Percentiles rank a stretch among this genome's conserved stretches.
Evolutionary conservation across 2,797 vertebrate genomes (phyloP).

Genomic region (Percopsis omiscomaycus): DNA sequence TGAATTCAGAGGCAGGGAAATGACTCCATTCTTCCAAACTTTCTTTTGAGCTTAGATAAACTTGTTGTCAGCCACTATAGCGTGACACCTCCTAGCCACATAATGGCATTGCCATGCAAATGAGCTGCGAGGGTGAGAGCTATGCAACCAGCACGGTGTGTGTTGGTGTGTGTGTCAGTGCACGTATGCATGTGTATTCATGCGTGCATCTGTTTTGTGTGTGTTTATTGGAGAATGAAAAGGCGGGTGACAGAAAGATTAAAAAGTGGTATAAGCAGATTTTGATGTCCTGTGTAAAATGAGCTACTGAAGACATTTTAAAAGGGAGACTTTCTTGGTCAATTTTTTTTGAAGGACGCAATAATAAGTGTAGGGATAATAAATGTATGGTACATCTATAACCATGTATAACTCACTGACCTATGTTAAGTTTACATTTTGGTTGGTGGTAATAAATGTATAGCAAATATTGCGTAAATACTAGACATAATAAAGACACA

Average conservation of each 20-base stretch:
- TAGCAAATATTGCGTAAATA: background rate
- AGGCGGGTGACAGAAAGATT: constrained; percentile 45
- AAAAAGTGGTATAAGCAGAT: constrained; percentile 46
- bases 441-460: too few relatives aligned
- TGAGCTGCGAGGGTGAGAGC: constrained; percentile 67
- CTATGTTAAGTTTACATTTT: too few relatives aligned
- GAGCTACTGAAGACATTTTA: constrained; percentile 46
- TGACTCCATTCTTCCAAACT: constrained; percentile 71
- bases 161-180: constrained; percentile 29
- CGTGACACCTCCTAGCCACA: constrained; percentile 78
- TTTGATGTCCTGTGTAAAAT: constrained; percentile 51
- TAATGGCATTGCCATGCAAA: constrained; percentile 83
- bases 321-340: constrained; percentile 36
- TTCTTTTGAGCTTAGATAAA: constrained; percentile 81
- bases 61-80: constrained; percentile 79
- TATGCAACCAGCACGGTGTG: constrained; percentile 35
- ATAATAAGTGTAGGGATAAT: too few relatives aligned
- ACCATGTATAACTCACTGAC: too few relatives aligned
- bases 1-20: constrained; percentile 63
- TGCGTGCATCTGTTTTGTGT: constrained; percentile 58
- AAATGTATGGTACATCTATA: too few relatives aligned
- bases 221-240: constrained; percentile 65
- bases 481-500: background rate
- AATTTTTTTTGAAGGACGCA: background rate
- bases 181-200: constrained; percentile 34